Evolutionary conservation across 1,140 invertebrate genomes (phyloP).

Genomic region (Nebria ingens): DNA sequence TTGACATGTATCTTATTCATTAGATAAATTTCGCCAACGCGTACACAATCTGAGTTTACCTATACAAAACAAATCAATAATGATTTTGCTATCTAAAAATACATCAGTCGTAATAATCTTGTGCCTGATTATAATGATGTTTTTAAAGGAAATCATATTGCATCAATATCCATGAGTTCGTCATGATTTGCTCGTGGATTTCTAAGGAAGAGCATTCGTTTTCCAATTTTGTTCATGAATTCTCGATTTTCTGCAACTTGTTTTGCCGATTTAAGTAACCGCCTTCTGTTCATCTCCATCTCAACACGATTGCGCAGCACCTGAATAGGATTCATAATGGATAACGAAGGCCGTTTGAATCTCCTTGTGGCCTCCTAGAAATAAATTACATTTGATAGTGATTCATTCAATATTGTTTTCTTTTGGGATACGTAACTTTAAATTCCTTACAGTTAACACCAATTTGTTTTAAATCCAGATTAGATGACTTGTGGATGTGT

Average conservation of each 20-base stretch:
- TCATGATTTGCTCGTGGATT: conserved; percentile 12
- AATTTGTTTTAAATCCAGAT: not conserved
- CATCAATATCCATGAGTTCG: conserved; percentile 6
- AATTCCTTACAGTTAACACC: not conserved
- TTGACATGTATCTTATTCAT: not conserved
- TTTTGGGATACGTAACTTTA: conserved; percentile 21
- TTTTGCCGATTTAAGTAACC: conserved; percentile 47
- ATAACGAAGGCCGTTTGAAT: conserved; percentile 48
- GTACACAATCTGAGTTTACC: not conserved
- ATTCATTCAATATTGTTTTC: too few species aligned
- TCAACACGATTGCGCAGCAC: conserved; percentile 61
- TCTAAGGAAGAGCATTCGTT: conserved; percentile 24
- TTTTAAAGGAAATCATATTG: not conserved
- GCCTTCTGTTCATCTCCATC: conserved; percentile 60
- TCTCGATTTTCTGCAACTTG: conserved; percentile 32
- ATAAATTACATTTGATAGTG: too few species aligned
- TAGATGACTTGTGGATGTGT: conserved; percentile 6
- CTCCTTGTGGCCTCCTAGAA: too few species aligned
- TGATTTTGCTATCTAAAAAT: too few species aligned
- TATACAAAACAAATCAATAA: too few species aligned
- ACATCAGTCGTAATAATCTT: not conserved
- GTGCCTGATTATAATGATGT: not conserved
- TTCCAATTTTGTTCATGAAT: conserved; percentile 36
- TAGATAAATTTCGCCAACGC: not conserved
- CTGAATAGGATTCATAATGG: conserved; percentile 68